Percentiles rank a stretch among this genome's conserved stretches.
phyloP scores from a whole-genome alignment of 2,797 vertebrate genomes.

The Sphenodon punctatus region DNA sequence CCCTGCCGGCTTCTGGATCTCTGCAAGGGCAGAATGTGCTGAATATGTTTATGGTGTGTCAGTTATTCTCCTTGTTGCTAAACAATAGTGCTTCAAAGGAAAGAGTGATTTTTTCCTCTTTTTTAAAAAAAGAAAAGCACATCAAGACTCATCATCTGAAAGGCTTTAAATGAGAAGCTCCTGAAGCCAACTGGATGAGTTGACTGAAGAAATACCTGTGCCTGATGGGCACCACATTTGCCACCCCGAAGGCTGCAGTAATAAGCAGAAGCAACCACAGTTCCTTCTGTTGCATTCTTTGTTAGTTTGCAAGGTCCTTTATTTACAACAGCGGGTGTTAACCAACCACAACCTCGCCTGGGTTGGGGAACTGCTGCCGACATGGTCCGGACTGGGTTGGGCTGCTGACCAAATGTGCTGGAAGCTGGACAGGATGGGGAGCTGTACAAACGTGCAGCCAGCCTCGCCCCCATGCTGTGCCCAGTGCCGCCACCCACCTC shows the following conservation, averaged over 20 bases:
- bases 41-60: background rate
- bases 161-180: background rate
- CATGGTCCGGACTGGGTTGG: no score
- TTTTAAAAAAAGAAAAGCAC: no score
- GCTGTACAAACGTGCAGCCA: no score
- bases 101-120: background rate
- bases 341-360: no score
- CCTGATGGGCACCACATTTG: background rate
- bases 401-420: no score
- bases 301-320: background rate
- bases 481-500: no score
- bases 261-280: background rate
- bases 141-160: background rate
- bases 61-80: background rate
- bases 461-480: no score
- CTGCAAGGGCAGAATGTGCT: background rate
- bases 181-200: conserved; percentile 9
- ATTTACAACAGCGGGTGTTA: background rate
- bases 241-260: conserved; percentile 3
- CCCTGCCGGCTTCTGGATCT: background rate
- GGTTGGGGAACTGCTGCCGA: no score
- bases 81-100: background rate
- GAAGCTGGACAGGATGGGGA: no score
- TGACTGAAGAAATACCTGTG: background rate
- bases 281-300: background rate